Conservation (phyloP, 2,113 vertebrate species). For the Phyllopteryx taeniolatus region DNA sequence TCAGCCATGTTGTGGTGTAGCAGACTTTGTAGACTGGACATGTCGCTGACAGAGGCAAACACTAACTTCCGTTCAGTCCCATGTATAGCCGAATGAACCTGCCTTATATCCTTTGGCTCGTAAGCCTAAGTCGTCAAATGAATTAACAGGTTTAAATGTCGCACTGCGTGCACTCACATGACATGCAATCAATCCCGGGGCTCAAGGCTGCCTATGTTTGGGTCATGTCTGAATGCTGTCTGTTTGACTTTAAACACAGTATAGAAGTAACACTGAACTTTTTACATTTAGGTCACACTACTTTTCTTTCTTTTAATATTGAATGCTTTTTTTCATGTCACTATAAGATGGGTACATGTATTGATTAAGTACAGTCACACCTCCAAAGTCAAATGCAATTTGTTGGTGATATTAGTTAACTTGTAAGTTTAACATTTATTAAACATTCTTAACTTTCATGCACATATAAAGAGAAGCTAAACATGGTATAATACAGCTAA, state of each 20-base stretch:
- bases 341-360: not conserved
- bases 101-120: conserved; percentile 45
- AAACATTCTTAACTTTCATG: too few species aligned
- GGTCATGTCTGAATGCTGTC: conserved; percentile 6
- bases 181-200: conserved; percentile 33
- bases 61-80: conserved; percentile 38
- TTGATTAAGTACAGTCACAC: too few species aligned
- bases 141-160: conserved; percentile 66
- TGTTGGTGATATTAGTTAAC: too few species aligned
- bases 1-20: not conserved
- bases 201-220: conserved; percentile 15
- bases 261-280: not conserved
- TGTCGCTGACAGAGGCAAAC: conserved; percentile 34
- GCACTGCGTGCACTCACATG: conserved; percentile 38
- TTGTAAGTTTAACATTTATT: too few species aligned
- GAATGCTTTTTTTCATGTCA: not conserved
- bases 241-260: conserved; percentile 13
- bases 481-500: too few species aligned
- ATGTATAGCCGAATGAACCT: conserved; percentile 50
- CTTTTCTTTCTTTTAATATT: not conserved
- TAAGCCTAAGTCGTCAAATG: conserved; percentile 64
- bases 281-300: not conserved
- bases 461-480: too few species aligned
- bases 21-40: conserved; percentile 7
- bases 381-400: too few species aligned